A percentile compares a stretch with the other conserved stretches of the same genome.
Conservation (phyloP, 2,888 invertebrate genomes). For the Zaprionus bogoriensis region DNA sequence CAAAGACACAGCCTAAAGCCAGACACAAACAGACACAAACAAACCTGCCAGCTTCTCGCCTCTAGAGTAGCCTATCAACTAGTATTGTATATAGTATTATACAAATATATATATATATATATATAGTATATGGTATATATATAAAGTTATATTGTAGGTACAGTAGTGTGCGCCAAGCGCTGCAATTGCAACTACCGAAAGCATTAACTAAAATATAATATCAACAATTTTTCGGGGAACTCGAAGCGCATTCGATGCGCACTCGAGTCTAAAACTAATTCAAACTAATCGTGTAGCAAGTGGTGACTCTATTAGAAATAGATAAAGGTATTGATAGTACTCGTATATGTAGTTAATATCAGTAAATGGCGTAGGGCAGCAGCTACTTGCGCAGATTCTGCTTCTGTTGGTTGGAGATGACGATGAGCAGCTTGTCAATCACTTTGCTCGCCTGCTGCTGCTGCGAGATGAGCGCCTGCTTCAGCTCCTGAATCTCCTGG, state of each 20-base stretch:
- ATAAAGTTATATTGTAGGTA: slow-evolving; percentile 21
- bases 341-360: slow-evolving; percentile 19
- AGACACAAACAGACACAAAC: slow-evolving; percentile 65
- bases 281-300: slow-evolving; percentile 33
- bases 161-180: slow-evolving; percentile 48
- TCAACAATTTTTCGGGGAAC: slow-evolving; percentile 58
- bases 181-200: slow-evolving; percentile 47
- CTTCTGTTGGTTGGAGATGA: slow-evolving; percentile 83
- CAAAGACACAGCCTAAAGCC: slow-evolving; percentile 74
- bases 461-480: slow-evolving; percentile 84
- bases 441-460: slow-evolving; percentile 83
- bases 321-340: not conserved
- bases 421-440: slow-evolving; percentile 82
- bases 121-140: slow-evolving; percentile 28
- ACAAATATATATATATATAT: slow-evolving; percentile 16
- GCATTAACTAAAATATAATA: slow-evolving; percentile 64
- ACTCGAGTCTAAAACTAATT: slow-evolving; percentile 41
- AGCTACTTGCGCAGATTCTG: slow-evolving; percentile 81
- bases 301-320: slow-evolving; percentile 27
- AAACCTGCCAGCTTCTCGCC: slow-evolving; percentile 59
- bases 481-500: slow-evolving; percentile 88
- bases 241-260: slow-evolving; percentile 2
- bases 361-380: slow-evolving; percentile 41
- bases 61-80: slow-evolving; percentile 57
- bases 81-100: slow-evolving; percentile 33